Conservation (phyloP, 2,888 invertebrate genomes). For the Diarsia mendica region DNA sequence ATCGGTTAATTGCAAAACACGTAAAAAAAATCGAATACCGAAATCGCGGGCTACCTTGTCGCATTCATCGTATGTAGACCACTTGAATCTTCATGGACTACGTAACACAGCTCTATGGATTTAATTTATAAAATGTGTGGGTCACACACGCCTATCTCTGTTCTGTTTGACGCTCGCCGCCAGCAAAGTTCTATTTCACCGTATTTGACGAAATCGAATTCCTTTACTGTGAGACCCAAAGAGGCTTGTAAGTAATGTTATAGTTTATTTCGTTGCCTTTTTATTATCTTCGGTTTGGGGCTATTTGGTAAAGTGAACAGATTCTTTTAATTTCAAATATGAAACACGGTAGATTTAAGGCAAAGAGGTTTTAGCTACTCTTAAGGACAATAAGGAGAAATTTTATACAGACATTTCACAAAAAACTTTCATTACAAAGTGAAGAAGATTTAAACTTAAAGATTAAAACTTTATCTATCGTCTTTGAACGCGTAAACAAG, state of each 20-base stretch:
- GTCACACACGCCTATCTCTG: slow-evolving; percentile 30
- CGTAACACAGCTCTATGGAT: slow-evolving; percentile 10
- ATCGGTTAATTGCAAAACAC: too few relatives aligned
- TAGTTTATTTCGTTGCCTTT: slow-evolving; percentile 23
- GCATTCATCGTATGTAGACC: too few relatives aligned
- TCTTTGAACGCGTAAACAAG: too few relatives aligned
- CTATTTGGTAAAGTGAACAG: background rate
- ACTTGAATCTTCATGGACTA: background rate
- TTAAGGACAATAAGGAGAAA: background rate
- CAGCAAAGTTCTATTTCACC: slow-evolving; percentile 14
- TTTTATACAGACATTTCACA: background rate
- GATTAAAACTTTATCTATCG: too few relatives aligned
- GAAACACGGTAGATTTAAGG: too few relatives aligned
- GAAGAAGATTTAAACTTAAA: background rate
- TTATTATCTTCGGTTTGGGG: background rate
- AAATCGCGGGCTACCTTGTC: too few relatives aligned
- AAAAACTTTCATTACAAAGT: background rate
- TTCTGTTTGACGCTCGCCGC: slow-evolving; percentile 37
- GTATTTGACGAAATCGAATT: slow-evolving; percentile 31
- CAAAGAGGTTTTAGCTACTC: background rate
- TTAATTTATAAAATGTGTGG: slow-evolving; percentile 33
- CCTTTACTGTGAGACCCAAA: background rate
- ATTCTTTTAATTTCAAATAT: background rate
- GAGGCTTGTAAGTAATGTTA: slow-evolving; percentile 9
- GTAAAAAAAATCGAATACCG: too few relatives aligned